Evolutionary conservation across 2,888 invertebrate genomes (phyloP), one percentile per base, ranked within the genome.

Genomic region (Drosophila gaucha): DNA sequence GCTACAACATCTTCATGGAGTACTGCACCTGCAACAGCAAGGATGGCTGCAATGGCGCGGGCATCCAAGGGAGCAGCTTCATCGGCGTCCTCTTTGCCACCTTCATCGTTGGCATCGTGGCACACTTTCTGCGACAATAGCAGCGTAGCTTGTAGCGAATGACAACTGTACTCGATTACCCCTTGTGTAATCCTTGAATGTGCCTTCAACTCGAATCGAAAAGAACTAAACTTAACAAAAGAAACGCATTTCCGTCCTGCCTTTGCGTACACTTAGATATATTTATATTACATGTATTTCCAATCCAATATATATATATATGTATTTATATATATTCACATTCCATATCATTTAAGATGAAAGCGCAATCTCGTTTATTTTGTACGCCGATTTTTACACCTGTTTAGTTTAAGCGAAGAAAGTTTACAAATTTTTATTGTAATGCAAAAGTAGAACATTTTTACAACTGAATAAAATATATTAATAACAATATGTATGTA

Each of bases 21-120:
- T 97, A 96, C 86, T 98, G 98, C 90, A 97, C 97, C 0, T 98
- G 98, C 65, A 96, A 96, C 84, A 96, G 96, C 86, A 97, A 97
- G 91, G 97, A 98, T 90, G 97, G 97, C 0, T 98, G 98, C 90
- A 98, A 98, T 90, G 91, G 94, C 2, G 95, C 95, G 0, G 90
- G 92, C 1, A 70, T 91, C 9, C 89, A 92, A 14, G 84, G 82
- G 26, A 92, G 92, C 0, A 90, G 69, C 63, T 44, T 50, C 16
- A 0, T 64, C 24, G 33, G 47, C 5, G 68, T 74, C 1, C 24
- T 66, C 4, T 6, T 67, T 6, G 74, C 76, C 33, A 82, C 79
- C 2, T 30, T 85, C 8, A 18, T 36, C 22, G 71, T 86, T 2
- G 78, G 60, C 12, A 41, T 80, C 2, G 66, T 79, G 6, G 78